Conservation (phyloP, 2,797 vertebrate genomes). For the Leucoraja ocellata region DNA sequence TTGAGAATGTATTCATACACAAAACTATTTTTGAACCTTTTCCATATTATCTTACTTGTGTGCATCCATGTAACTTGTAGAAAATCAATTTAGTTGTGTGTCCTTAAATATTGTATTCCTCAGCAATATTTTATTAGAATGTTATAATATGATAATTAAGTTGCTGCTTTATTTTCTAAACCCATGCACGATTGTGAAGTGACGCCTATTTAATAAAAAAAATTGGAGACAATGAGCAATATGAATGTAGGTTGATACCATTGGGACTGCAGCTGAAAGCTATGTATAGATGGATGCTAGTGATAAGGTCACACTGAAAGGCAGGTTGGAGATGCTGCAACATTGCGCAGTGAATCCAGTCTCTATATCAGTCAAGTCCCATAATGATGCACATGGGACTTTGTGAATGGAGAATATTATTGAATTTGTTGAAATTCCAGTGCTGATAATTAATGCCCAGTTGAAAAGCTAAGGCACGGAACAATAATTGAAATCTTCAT, state of each 20-base stretch:
- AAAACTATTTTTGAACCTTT: background rate
- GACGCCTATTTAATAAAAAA: background rate
- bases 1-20: background rate
- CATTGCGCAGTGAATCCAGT: background rate
- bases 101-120: background rate
- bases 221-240: background rate
- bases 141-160: background rate
- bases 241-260: constrained; percentile 30
- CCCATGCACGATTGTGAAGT: background rate
- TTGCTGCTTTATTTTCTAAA: background rate
- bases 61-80: background rate
- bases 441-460: background rate
- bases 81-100: background rate
- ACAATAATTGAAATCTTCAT: background rate
- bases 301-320: constrained; percentile 31
- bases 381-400: background rate
- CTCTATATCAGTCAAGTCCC: background rate
- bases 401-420: background rate
- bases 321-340: background rate
- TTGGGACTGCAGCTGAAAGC: background rate
- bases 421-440: background rate
- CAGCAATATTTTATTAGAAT: background rate
- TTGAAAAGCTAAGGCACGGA: background rate
- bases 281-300: constrained; percentile 14
- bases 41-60: background rate